Conservation (phyloP, 1,140 invertebrate genomes). For the Formica exsecta region DNA sequence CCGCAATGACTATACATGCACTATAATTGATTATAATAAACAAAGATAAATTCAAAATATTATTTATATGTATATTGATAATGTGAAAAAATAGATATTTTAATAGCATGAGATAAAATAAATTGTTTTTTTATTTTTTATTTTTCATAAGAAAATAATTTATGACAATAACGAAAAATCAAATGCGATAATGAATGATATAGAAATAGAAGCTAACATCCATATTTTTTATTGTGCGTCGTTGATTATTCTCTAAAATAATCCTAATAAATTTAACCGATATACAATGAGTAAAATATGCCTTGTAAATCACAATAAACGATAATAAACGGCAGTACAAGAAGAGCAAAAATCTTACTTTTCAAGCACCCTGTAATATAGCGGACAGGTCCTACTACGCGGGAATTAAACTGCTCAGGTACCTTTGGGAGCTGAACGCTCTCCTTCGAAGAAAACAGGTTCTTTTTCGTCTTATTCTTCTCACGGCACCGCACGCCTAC, state of each 20-base stretch:
- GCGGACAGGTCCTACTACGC: constrained; percentile 80
- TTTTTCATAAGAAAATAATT: background rate
- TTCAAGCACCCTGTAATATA: constrained; percentile 32
- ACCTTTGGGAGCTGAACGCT: constrained; percentile 77
- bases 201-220: background rate
- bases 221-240: background rate
- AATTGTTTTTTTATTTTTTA: no score
- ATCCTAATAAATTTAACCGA: no score
- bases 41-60: background rate
- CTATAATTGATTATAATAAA: background rate
- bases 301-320: background rate
- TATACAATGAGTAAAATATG: no score
- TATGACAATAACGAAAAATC: background rate
- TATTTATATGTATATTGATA: background rate
- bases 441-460: constrained; percentile 81
- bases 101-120: background rate
- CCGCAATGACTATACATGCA: background rate
- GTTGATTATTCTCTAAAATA: no score
- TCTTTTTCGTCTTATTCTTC: constrained; percentile 77
- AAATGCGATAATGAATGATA: background rate
- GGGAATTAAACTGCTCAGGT: constrained; percentile 83
- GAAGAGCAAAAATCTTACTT: background rate
- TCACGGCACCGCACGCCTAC: constrained; percentile 70
- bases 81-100: background rate
- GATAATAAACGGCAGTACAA: constrained; percentile 67